A percentile compares a stretch with the other conserved stretches of the same genome.
phyloP scores from a whole-genome alignment of 2,113 vertebrate species.

The Aspidoscelis tigris region DNA sequence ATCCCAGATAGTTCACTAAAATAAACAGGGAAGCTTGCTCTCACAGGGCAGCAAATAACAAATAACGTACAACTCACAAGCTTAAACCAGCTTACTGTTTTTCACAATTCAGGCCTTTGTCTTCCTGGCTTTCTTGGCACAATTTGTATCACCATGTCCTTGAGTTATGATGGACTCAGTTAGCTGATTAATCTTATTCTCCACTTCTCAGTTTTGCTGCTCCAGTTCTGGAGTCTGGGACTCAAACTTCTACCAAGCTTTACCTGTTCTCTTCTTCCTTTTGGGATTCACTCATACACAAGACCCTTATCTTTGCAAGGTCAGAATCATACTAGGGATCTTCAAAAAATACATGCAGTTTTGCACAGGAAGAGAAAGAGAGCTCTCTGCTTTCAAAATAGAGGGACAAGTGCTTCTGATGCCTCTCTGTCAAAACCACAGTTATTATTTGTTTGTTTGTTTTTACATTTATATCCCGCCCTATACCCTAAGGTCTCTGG shows the following conservation, averaged over 20 bases:
- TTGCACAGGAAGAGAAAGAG: no score
- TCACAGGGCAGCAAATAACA: neutral
- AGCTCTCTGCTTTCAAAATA: no score
- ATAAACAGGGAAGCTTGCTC: neutral
- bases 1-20: neutral
- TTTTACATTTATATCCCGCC: no score
- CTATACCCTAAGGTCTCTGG: no score
- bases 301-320: neutral
- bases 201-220: neutral
- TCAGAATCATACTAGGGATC: neutral
- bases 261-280: neutral
- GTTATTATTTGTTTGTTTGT: no score
- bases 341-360: neutral
- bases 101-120: neutral
- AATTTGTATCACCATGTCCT: neutral
- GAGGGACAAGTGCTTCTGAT: no score
- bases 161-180: neutral
- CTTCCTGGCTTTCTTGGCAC: neutral
- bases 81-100: neutral
- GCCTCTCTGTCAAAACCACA: no score
- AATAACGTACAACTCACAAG: neutral
- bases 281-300: neutral
- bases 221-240: neutral
- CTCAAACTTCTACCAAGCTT: neutral
- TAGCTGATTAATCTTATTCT: neutral